Evolutionary conservation across 2,113 vertebrate genomes (phyloP).

Genomic region (Candoia aspera): DNA sequence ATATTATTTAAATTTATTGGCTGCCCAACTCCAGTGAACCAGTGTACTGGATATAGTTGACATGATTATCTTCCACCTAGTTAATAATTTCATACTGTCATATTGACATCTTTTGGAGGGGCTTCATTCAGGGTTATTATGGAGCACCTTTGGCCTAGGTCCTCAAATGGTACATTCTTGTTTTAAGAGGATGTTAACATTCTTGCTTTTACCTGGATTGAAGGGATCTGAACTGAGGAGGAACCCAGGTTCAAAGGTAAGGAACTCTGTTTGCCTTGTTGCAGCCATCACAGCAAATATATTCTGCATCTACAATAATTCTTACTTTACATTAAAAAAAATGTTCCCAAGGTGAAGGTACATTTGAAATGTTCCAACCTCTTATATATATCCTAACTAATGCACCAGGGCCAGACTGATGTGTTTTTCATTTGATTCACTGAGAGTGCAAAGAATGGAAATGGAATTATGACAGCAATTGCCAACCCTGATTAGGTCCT

Average conservation of each 20-base stretch:
- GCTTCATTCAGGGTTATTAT: background rate
- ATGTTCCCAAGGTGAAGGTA: background rate
- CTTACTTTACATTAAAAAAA: background rate
- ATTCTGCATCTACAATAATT: background rate
- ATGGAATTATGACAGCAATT: background rate
- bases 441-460: background rate
- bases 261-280: background rate
- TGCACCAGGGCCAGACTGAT: background rate
- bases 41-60: background rate
- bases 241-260: background rate
- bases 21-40: background rate
- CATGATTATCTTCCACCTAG: background rate
- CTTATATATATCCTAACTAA: background rate
- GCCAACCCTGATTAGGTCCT: background rate
- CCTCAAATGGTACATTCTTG: background rate
- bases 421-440: too few relatives aligned
- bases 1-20: background rate
- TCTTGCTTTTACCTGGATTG: background rate
- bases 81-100: too few relatives aligned
- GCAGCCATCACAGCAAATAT: background rate
- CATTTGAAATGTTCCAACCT: background rate
- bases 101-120: background rate
- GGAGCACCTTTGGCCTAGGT: background rate
- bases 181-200: slow-evolving; percentile 27
- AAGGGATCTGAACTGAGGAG: fast-evolving